phyloP scores from a whole-genome alignment of 2,113 vertebrate species.

The Petaurus breviceps region DNA sequence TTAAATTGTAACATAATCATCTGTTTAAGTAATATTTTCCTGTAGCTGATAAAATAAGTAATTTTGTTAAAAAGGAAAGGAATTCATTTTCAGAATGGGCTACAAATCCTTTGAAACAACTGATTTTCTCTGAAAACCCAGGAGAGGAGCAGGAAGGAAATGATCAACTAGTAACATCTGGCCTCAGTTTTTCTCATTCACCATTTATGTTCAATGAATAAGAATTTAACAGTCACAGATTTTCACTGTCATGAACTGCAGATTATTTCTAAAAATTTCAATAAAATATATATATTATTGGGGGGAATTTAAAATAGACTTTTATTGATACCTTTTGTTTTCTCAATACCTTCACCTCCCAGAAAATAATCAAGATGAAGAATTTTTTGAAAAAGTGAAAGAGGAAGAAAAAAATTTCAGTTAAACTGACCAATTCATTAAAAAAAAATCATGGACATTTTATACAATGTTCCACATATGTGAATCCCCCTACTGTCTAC shows the following conservation, averaged over 20 bases:
- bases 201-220: slow-evolving; percentile 27
- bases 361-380: neutral
- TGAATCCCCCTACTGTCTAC: neutral
- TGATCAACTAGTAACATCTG: neutral
- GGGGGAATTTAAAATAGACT: neutral
- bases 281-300: neutral
- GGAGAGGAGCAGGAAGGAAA: neutral
- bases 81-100: slow-evolving; percentile 51
- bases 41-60: neutral
- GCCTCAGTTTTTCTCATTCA: neutral
- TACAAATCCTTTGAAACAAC: neutral
- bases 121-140: slow-evolving; percentile 43
- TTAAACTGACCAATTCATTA: neutral
- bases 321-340: neutral
- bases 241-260: slow-evolving; percentile 30
- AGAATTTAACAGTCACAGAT: slow-evolving; percentile 13
- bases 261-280: slow-evolving; percentile 36
- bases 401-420: neutral
- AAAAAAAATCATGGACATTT: neutral
- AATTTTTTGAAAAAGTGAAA: neutral
- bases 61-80: neutral
- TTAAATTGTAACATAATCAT: neutral
- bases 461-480: neutral
- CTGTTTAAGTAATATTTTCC: neutral
- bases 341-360: neutral